These are phyloP conservation scores for Listronotus bonariensis DNA, from an alignment of 1,140 invertebrate genomes.

Conservation along the genomic window DNA sequence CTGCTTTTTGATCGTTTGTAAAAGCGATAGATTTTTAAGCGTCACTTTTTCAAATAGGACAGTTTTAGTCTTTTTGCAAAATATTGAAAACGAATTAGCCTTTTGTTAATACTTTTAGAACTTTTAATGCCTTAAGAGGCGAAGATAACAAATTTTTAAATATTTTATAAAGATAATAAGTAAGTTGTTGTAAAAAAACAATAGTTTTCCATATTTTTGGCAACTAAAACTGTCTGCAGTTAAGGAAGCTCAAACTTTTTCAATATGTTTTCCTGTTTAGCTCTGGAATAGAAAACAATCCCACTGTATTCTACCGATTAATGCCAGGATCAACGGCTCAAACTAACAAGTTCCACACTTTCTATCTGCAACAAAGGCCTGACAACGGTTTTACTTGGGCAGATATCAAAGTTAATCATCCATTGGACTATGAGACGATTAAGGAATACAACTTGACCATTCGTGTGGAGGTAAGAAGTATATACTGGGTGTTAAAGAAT, in stretches of 20 bases:
- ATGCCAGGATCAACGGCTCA: conserved; percentile 94
- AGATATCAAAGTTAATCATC: conserved; percentile 95
- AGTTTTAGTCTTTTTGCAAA: too few species aligned
- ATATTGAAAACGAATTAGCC: too few species aligned
- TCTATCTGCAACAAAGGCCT: conserved; percentile 90
- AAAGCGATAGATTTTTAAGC: conserved; percentile 44
- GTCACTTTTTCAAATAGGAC: conserved; percentile 22
- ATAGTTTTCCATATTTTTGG: conserved; percentile 10
- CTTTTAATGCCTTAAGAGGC: too few species aligned
- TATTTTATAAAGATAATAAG: too few species aligned
- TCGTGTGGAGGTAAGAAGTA: conserved; percentile 92
- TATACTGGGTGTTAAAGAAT: too few species aligned
- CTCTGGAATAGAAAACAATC: conserved; percentile 94
- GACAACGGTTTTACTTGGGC: conserved; percentile 92
- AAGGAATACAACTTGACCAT: conserved; percentile 96
- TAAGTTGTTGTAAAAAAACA: not conserved
- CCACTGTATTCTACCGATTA: conserved; percentile 90
- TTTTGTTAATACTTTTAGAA: too few species aligned
- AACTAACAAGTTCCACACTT: conserved; percentile 94
- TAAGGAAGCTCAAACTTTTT: conserved; percentile 10
- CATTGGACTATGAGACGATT: conserved; percentile 91
- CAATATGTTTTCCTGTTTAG: conserved; percentile 61
- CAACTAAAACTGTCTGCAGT: not conserved
- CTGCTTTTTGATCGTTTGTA: conserved; percentile 49
- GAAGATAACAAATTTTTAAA: too few species aligned